A percentile compares a stretch with the other conserved stretches of the same genome.
Conservation (phyloP, 2,888 invertebrate species). For the Odontothrips loti region DNA sequence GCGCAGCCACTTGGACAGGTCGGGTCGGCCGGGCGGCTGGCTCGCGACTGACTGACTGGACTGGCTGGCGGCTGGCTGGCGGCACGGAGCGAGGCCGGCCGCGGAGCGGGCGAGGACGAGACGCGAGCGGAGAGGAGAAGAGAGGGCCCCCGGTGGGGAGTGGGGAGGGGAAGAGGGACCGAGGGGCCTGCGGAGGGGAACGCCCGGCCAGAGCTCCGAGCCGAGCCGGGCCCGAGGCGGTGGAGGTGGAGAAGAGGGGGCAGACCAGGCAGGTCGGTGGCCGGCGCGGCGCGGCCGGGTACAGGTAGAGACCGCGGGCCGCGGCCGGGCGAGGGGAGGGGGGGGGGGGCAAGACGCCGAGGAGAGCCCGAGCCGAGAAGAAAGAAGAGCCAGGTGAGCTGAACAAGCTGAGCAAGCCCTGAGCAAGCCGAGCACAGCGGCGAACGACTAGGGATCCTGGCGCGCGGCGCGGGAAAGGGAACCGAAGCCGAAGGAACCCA, state of each 20-base stretch:
- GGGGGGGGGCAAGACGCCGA: neutral
- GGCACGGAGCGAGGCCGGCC: neutral
- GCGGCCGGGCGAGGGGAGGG: neutral
- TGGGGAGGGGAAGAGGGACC: slow-evolving; percentile 9
- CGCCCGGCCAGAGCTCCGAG: neutral
- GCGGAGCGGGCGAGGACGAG: slow-evolving; percentile 16
- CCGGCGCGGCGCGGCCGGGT: neutral
- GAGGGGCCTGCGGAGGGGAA: slow-evolving; percentile 6
- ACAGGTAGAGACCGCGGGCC: neutral
- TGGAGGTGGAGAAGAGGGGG: neutral
- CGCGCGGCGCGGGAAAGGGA: neutral
- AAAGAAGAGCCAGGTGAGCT: neutral
- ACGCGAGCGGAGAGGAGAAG: neutral
- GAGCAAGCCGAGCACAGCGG: neutral
- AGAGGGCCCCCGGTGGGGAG: slow-evolving; percentile 6
- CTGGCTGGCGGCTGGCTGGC: neutral
- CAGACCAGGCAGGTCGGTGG: neutral
- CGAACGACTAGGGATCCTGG: neutral
- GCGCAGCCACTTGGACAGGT: neutral
- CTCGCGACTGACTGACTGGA: neutral
- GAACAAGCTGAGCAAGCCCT: neutral
- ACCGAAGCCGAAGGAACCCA: no score
- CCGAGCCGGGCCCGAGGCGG: neutral
- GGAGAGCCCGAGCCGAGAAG: neutral
- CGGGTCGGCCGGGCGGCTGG: neutral